phyloP scores from a whole-genome alignment of 2,888 invertebrate genomes.

The Eudemis profundana region DNA sequence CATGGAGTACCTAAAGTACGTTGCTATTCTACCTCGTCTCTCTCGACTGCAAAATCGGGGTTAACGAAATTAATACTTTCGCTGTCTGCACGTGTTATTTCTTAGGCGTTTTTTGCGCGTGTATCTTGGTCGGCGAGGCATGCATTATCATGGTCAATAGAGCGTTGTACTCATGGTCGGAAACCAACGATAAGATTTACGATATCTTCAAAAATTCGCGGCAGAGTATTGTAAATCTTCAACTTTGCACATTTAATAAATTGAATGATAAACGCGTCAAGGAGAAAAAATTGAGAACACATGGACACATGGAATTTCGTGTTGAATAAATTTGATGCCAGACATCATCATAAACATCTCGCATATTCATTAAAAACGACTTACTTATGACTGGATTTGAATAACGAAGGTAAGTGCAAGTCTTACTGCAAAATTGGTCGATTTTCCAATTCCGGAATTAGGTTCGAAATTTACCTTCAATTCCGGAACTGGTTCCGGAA shows the following conservation, averaged over 20 bases:
- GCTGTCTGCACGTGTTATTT: slow-evolving; percentile 59
- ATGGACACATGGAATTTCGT: no score
- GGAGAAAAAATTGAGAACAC: no score
- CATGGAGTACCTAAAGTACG: slow-evolving; percentile 45
- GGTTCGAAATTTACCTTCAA: no score
- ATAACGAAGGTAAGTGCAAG: no score
- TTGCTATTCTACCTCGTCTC: slow-evolving; percentile 52
- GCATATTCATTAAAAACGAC: no score
- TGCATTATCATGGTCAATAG: slow-evolving; percentile 43
- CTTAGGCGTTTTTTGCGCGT: slow-evolving; percentile 51
- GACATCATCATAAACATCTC: no score
- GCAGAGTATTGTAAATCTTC: slow-evolving; percentile 24
- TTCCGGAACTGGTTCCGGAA: no score
- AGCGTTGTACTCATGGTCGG: slow-evolving; percentile 34
- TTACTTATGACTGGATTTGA: no score
- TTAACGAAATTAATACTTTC: slow-evolving; percentile 76
- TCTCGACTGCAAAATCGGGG: slow-evolving; percentile 69
- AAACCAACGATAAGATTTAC: slow-evolving; percentile 28
- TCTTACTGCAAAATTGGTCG: no score
- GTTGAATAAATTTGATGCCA: no score
- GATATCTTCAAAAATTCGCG: slow-evolving; percentile 36
- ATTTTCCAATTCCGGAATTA: no score
- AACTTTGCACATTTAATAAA: background rate
- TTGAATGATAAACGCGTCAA: no score
- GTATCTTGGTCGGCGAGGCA: slow-evolving; percentile 22